Conservation (phyloP, 1,140 invertebrate genomes). For the Carposina sasakii region DNA sequence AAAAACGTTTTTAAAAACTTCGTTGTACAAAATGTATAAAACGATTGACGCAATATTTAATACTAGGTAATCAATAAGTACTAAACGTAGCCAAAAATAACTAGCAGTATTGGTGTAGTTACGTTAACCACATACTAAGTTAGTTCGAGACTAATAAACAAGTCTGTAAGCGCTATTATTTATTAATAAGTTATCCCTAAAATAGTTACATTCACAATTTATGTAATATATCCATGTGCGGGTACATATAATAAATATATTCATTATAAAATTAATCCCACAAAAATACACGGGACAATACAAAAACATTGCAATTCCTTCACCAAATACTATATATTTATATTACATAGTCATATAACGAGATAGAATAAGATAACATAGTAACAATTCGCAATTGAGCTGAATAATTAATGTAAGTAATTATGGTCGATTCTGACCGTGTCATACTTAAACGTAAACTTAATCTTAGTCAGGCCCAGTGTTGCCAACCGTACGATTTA, state of each 20-base stretch:
- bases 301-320: slow-evolving; percentile 1
- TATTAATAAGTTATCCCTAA: neutral
- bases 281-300: neutral
- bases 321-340: no score
- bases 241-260: neutral
- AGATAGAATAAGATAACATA: no score
- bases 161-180: no score
- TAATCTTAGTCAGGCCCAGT: no score
- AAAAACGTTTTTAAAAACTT: slow-evolving; percentile 19
- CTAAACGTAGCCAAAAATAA: slow-evolving; percentile 5
- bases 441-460: no score
- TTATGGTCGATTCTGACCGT: no score
- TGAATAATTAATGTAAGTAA: no score
- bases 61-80: slow-evolving; percentile 55
- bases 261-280: neutral
- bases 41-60: slow-evolving; percentile 52
- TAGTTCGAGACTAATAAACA: no score
- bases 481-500: no score
- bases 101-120: neutral
- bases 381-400: no score
- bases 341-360: no score
- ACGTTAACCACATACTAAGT: neutral
- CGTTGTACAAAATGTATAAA: slow-evolving; percentile 64
- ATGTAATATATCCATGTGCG: neutral
- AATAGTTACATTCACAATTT: neutral